Base-by-base conservation (phyloP, 2,797 vertebrate genomes). In the Tarsius wallacei region DNA sequence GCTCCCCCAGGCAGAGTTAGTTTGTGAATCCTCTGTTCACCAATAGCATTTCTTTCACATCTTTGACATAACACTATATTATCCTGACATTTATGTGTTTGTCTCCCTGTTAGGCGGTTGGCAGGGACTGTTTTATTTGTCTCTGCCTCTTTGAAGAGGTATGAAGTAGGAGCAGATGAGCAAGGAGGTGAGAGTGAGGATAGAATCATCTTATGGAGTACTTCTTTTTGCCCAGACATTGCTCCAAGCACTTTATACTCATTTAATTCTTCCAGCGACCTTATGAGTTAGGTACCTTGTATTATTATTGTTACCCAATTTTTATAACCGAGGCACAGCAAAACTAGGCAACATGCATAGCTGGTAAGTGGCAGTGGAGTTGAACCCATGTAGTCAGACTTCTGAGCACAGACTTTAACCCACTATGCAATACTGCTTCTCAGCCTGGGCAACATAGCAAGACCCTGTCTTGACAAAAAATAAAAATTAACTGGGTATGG, bases 11-110 rank as follows among this genome's bases (percentile, higher is more conserved):
- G 85, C 61, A 84, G 19, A 83, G 77, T 61, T 70, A 61, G 59
- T 92, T 84, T 93, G 87, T 61, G 31, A 74, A 5, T 28, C 76
- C 19, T 55, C 68, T 94, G 71, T 73, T 86, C 77, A 92, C 77
- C 47, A 82, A 17, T 3, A 84, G 63, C 49, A 22, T 63, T 88
- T 96, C 42, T 93, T 91, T 31, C 66, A 1, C 31, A 24, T 89
- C 49, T 96, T 95, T 95, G 84, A 93, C 87, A 86, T 80, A 83
- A 64, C 36, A 49, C 64, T 94, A 64, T 63, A 66, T 19, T 90
- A 80, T 81, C 70, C 77, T 89, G 94, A 66, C 64, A 47, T 87
- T 93, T 94, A 77, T 66, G 13, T 78, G 57, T 22, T 68, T 83
- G 33, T 92, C 87, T 59, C 7, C 21, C 68, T 49, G 24, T 31